phyloP scores from a whole-genome alignment of 2,797 vertebrate genomes.

The Linurgus olivaceus region DNA sequence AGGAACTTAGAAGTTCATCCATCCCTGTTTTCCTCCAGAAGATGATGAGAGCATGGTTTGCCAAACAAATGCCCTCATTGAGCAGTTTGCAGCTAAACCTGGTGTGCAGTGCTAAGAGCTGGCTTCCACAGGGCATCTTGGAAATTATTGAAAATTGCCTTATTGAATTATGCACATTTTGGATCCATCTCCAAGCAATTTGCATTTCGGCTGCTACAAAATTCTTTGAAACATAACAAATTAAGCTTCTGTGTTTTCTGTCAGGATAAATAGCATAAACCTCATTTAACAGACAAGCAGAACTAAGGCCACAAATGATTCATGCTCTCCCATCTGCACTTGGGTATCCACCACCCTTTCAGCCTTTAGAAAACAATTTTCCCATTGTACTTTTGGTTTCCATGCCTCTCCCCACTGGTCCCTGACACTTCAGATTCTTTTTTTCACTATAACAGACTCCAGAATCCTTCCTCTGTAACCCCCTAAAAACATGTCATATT shows the following conservation, averaged over 20 bases:
- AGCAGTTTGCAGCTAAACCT: neutral
- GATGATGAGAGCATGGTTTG: neutral
- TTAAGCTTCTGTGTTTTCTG: constrained; percentile 55
- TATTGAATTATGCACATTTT: constrained; percentile 36
- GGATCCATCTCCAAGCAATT: constrained; percentile 39
- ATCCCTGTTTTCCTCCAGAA: neutral
- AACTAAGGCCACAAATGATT: constrained; percentile 36
- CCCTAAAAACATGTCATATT: neutral
- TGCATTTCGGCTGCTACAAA: constrained; percentile 42
- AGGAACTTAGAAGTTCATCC: neutral
- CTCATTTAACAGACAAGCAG: constrained; percentile 42
- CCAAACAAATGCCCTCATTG: neutral
- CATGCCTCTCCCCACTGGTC: neutral
- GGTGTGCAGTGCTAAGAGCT: neutral
- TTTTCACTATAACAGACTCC: neutral
- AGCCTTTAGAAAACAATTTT: neutral
- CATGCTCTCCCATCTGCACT: neutral
- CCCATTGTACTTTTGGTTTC: neutral
- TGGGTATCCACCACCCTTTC: neutral
- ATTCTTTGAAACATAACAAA: constrained; percentile 57
- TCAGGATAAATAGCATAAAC: constrained; percentile 44
- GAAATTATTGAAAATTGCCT: constrained; percentile 38
- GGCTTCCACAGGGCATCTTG: neutral
- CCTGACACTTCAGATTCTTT: neutral
- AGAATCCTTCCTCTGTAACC: neutral